Evolutionary conservation across 2,888 invertebrate genomes (phyloP), one percentile per base, ranked within the genome.

Genomic region (Nebria salina): DNA sequence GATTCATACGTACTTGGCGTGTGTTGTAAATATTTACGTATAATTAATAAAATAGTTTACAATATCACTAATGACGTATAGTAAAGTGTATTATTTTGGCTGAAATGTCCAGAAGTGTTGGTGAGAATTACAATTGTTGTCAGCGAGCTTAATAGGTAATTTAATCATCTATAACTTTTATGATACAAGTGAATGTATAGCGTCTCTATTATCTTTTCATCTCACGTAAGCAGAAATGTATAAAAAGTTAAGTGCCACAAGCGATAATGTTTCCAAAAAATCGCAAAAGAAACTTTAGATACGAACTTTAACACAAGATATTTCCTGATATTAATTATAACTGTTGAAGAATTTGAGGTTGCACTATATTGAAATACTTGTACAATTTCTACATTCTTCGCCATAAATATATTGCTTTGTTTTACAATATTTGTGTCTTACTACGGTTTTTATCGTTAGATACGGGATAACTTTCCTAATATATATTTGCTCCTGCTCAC

Each of bases 121-220:
- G 54, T 54, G 54, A 1, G 11, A 25, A 68, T 2, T 68, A 7
- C 25, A 68, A 68, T 25, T 70, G 20, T 20, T 70, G 70, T 70
- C 34, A 70, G 26, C 70, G 70, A 26, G 11, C 26, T 25, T 70
- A 68, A 68, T 25, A 25, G 68, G 70, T 70, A 70, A 70, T 70
- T 70, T 70, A 70, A 70, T 70, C 70, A 25, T 20, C 70, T 20
- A 70, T 70, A 70, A 70, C 70, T 70, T 70, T 70, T 70, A 70
- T 70, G 70, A 70, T 34, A 70, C 70, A 25, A 15, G 20, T 34
- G 70, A 70, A 70, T 70, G 2, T 70, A 70, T 20, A 70, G 70
- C 20, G 20, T 11, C 70, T 70, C 70, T 70, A 25, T 70, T 70
- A 70, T 70, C 34, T 34, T 70, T 70, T 25, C 70, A 70, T 70